Conservation (phyloP, 2,888 invertebrate species). For the Tanaodytes sp. region DNA sequence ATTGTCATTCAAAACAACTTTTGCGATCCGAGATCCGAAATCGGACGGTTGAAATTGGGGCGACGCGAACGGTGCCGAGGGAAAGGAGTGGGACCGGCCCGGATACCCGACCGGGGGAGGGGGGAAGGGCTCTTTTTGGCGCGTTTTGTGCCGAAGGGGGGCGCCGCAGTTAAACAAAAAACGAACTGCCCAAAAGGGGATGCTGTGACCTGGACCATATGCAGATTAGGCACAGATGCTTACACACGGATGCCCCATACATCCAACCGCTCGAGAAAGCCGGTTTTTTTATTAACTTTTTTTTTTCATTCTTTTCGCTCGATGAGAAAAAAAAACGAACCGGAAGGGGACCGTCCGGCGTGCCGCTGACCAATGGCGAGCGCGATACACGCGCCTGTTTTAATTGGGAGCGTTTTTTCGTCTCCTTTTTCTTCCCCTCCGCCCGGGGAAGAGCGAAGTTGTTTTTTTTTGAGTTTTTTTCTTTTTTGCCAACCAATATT, state of each 20-base stretch:
- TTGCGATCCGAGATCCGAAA: conserved; percentile 52
- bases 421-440: conserved; percentile 39
- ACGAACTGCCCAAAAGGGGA: conserved; percentile 58
- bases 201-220: conserved; percentile 68
- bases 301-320: conserved; percentile 47
- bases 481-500: conserved; percentile 38
- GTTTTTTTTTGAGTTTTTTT: too few relatives aligned
- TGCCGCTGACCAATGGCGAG: conserved; percentile 48
- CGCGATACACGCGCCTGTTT: conserved; percentile 12
- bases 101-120: conserved; percentile 13
- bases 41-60: conserved; percentile 70
- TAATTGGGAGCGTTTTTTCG: conserved; percentile 40
- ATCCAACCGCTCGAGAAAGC: conserved; percentile 65
- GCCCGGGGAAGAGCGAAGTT: conserved; percentile 23
- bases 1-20: conserved; percentile 70
- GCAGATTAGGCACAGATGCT: conserved; percentile 72
- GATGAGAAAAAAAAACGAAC: conserved; percentile 52
- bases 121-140: conserved; percentile 20
- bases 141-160: conserved; percentile 41
- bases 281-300: conserved; percentile 57
- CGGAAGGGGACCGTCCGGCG: conserved; percentile 49
- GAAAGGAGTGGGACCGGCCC: too few relatives aligned
- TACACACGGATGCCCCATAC: conserved; percentile 55
- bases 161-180: conserved; percentile 58
- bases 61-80: conserved; percentile 53